Conservation (phyloP, 2,888 invertebrate species). For the Dorcus parallelipipedus region DNA sequence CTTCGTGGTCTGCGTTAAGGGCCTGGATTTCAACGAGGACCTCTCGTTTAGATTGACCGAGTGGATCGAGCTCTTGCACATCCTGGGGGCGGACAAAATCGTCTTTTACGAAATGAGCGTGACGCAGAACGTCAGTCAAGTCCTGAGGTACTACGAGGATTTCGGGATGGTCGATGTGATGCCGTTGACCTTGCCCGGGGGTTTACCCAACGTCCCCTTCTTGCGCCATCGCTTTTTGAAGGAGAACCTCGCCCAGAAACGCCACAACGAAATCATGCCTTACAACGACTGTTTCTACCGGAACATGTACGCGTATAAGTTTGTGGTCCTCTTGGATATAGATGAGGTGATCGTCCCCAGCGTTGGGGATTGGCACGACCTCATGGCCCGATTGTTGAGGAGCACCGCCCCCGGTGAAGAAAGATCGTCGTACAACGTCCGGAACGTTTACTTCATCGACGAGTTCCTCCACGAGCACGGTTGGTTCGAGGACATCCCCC, state of each 20-base stretch:
- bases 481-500: conserved; percentile 76
- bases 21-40: conserved; percentile 85
- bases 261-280: conserved; percentile 87
- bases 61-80: conserved; percentile 83
- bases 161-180: conserved; percentile 60
- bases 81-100: conserved; percentile 82
- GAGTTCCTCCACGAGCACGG: conserved; percentile 78
- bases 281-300: conserved; percentile 92
- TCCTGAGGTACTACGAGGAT: conserved; percentile 48
- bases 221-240: conserved; percentile 80
- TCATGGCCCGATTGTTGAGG: conserved; percentile 66
- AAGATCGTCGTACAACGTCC: conserved; percentile 48
- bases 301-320: conserved; percentile 79
- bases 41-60: conserved; percentile 80
- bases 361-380: conserved; percentile 66
- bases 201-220: conserved; percentile 78
- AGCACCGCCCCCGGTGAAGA: conserved; percentile 65
- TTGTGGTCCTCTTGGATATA: conserved; percentile 75
- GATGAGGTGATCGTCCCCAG: conserved; percentile 89
- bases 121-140: conserved; percentile 82
- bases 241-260: conserved; percentile 81
- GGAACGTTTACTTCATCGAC: conserved; percentile 91
- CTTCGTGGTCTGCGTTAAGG: conserved; percentile 88
- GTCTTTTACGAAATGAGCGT: conserved; percentile 82
- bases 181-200: conserved; percentile 77